phyloP scores from a whole-genome alignment of 1,140 invertebrate genomes.

The Amyelois transitella region DNA sequence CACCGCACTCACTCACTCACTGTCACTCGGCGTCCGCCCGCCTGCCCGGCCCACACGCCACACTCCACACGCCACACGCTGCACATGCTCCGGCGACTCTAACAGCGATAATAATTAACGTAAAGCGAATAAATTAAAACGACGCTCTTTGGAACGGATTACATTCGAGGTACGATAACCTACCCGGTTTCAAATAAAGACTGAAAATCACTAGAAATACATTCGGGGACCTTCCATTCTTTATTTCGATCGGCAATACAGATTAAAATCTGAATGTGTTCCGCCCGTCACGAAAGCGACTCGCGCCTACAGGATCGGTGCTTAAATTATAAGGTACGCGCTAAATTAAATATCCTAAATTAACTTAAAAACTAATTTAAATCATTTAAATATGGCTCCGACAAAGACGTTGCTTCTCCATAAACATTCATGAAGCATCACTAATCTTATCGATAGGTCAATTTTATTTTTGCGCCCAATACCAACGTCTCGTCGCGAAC shows the following conservation, averaged over 20 bases:
- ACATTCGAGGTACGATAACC: constrained; percentile 42
- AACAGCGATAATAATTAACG: constrained; percentile 38
- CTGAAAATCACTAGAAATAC: too few relatives aligned
- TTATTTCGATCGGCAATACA: constrained; percentile 6
- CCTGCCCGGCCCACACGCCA: constrained; percentile 25
- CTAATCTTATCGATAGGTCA: background rate
- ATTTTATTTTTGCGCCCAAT: background rate
- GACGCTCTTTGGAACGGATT: constrained; percentile 64
- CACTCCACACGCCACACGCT: constrained; percentile 14
- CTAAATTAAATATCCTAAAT: constrained; percentile 22
- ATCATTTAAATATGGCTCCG: constrained; percentile 29
- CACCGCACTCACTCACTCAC: constrained; percentile 20
- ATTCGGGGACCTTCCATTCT: background rate
- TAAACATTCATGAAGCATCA: background rate
- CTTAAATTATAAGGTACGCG: background rate
- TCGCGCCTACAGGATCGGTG: background rate
- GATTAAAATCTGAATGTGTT: constrained; percentile 16
- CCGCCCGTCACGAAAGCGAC: constrained; percentile 10
- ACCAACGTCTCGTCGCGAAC: background rate
- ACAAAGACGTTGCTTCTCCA: constrained; percentile 15
- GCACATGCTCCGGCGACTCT: constrained; percentile 7
- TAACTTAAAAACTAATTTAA: constrained; percentile 19
- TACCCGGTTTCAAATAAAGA: too few relatives aligned
- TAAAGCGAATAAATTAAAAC: constrained; percentile 60
- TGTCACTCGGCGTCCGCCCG: constrained; percentile 18